Evolutionary conservation across 2,113 vertebrate genomes (phyloP).

Genomic region (Nesoenas mayeri): DNA sequence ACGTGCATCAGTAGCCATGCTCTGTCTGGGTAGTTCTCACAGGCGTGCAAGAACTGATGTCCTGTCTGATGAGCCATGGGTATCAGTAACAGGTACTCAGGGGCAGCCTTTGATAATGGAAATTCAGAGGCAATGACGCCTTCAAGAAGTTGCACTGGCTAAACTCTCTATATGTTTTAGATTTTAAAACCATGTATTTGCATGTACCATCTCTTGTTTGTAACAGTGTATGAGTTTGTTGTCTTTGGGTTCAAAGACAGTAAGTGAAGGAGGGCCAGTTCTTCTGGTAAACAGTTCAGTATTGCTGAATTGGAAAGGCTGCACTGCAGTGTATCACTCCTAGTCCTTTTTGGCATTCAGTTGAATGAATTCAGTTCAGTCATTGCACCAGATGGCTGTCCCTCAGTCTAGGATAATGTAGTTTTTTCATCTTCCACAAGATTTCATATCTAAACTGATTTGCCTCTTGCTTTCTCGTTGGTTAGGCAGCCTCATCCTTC

Average conservation of each 20-base stretch:
- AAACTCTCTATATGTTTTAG: neutral
- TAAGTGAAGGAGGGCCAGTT: neutral
- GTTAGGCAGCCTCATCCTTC: neutral
- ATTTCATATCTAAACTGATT: neutral
- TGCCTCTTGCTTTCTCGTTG: neutral
- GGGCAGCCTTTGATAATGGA: neutral
- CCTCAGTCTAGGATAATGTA: neutral
- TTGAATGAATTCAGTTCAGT: neutral
- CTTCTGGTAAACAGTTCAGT: neutral
- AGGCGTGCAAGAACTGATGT: neutral
- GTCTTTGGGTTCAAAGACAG: neutral
- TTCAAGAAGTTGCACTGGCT: neutral
- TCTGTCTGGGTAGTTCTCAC: neutral
- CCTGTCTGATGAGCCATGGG: neutral
- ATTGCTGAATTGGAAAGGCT: neutral
- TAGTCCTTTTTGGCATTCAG: neutral
- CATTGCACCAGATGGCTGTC: neutral
- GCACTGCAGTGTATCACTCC: accelerated
- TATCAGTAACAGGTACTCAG: neutral
- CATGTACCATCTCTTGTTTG: neutral
- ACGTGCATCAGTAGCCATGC: neutral
- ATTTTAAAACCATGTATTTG: neutral
- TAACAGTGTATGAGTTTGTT: neutral
- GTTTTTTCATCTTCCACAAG: neutral
- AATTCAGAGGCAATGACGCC: neutral